Percentiles rank a stretch among this genome's conserved stretches.
Conservation (phyloP, 2,113 vertebrate genomes). For the Rhabdornis inornatus region DNA sequence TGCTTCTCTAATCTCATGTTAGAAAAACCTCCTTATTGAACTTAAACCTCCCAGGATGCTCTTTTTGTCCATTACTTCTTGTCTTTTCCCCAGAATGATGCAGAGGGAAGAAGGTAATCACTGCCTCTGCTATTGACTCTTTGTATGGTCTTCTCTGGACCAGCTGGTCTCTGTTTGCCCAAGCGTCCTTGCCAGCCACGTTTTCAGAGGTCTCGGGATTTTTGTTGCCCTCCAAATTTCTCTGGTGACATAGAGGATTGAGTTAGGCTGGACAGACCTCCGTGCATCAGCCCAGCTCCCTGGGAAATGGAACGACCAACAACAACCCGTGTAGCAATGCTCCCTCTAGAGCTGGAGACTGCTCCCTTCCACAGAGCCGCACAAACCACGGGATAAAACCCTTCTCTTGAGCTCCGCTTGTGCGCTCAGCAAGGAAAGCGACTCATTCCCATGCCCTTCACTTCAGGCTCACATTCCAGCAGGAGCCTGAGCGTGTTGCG, state of each 20-base stretch:
- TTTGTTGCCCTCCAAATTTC: neutral
- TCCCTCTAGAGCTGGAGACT: neutral
- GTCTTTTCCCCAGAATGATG: neutral
- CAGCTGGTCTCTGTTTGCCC: neutral
- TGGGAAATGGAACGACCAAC: neutral
- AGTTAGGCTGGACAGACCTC: neutral
- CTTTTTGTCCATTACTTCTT: neutral
- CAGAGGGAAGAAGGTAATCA: neutral
- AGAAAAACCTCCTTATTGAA: neutral
- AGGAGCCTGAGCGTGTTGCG: rapidly evolving
- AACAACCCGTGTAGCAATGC: rapidly evolving
- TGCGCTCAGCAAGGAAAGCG: neutral
- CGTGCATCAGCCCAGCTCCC: neutral
- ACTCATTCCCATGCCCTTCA: neutral
- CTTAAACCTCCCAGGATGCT: neutral
- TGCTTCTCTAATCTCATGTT: neutral
- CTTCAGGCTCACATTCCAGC: neutral
- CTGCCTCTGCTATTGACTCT: neutral
- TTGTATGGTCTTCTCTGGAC: neutral
- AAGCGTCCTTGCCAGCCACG: neutral
- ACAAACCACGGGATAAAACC: neutral
- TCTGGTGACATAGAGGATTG: neutral
- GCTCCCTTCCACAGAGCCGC: neutral
- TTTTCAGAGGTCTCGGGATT: rapidly evolving
- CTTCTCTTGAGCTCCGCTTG: rapidly evolving